Base-by-base conservation (phyloP, 1,140 invertebrate genomes). In the Drosophila malerkotliana region DNA sequence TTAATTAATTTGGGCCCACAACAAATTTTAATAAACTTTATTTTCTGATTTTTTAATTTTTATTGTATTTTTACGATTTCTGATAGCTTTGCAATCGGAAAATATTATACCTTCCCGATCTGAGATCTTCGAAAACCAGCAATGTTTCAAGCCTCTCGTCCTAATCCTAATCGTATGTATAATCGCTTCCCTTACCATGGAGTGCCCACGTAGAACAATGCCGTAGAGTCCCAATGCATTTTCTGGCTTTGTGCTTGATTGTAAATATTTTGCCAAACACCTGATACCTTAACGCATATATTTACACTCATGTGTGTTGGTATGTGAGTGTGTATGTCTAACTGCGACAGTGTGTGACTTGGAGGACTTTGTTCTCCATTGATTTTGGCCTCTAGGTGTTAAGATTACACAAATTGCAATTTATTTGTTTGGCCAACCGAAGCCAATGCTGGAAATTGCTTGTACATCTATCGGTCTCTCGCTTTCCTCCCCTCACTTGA, bases 321-420 rank as follows among this genome's bases (percentile, higher is more conserved):
- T 2, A 6, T 37, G 6, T 14, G 21, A 4, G 47, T 41, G 45
- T 34, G 5, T 26, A n/a, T 21, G 24, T 32, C 28, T 18, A 28
- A 24, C 15, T 45, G 15, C 21, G 45, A 32, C 28, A 48, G 41
- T 21, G 28, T 18, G 32, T 24, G 45, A 30, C 45, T 47, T 14
- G 18, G 26, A 58, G 32, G 45, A 69, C 26, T 48, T 48, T 58
- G 74, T 59, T 71, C 51, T 54, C 55, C 82, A 85, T 78, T 87
- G 82, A 85, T 82, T 85, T 82, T 85, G 48, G 82, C 82, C 82
- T 68, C 74, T 64, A 87, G 83, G 82, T 85, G 82, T 72, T 88
- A 77, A 85, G 84, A 87, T 85, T 85, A 85, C 82, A 87, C 82
- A 85, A 85, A 85, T 85, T 85, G 82, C 82, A 85, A 85, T 87